Base-by-base conservation (phyloP, 2,113 vertebrate genomes). In the Marmota flaviventris region DNA sequence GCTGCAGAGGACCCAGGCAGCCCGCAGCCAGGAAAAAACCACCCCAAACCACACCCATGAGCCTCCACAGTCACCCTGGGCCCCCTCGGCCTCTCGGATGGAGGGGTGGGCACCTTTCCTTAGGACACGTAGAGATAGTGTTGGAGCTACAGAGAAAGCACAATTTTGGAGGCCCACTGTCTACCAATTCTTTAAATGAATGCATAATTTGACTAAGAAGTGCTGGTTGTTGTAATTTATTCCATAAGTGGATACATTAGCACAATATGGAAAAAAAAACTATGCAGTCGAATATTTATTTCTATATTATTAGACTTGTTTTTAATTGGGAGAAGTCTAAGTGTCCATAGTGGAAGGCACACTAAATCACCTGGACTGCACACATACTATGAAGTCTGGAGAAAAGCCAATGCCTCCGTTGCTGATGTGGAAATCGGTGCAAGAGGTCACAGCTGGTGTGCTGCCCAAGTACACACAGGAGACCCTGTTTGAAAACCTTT, bases 131-230 rank as follows among this genome's bases (percentile, higher is more conserved):
- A 17, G 45, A 18, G 4, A 24, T 42, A 53, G 29, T 6, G 9
- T 3, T 20, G 73, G 42, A 5, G 45, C 61, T 27, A 2, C 1
- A 48, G 6, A 1, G 37, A 18, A 17, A 3, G 8, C 25, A 34
- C 24, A 20, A 1, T 48, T 82, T 56, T 56, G 16, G n/a, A 78
- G 82, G 39, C 11, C 42, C 67, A 58, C 8, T 53, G 20, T 8
- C 24, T n/a, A 14, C 5, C 3, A 5, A 8, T 42, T 81, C 37
- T 95, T 70, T 27, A 45, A 70, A 70, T 14, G 4, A 87, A 32
- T 58, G 42, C 9, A 9, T 7, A 56, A 45, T 63, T 87, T 29
- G 42, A 42, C 63, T 72, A 67, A 39, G 42, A 51, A 56, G 42
- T 34, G 16, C 37, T 8, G 5, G n/a, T 37, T 79, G 20, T 45